Percentiles rank a stretch among this genome's conserved stretches.
Evolutionary conservation across 2,888 invertebrate species (phyloP).

Genomic region (Trissolcus japonicus): DNA sequence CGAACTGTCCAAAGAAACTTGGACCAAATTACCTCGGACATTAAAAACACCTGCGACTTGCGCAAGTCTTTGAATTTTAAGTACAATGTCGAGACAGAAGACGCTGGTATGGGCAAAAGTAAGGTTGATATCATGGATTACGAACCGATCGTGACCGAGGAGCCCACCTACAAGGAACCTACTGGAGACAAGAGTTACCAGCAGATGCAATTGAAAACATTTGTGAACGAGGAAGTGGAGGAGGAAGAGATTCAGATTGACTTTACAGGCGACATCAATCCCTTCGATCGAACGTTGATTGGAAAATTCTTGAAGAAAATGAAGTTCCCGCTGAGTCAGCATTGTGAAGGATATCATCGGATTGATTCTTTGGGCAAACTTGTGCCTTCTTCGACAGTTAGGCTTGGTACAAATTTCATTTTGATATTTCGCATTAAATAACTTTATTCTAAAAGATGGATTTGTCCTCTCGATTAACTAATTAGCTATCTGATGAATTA

Average conservation of each 20-base stretch:
- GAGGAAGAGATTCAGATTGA: slow-evolving; percentile 69
- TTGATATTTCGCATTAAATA: neutral
- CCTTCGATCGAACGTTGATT: slow-evolving; percentile 86
- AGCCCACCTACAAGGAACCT: slow-evolving; percentile 57
- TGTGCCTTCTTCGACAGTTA: slow-evolving; percentile 74
- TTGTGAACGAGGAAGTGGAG: slow-evolving; percentile 65
- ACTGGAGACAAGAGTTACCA: slow-evolving; percentile 16
- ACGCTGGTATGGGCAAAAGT: slow-evolving; percentile 39
- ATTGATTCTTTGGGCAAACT: slow-evolving; percentile 73
- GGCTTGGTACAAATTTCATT: slow-evolving; percentile 69
- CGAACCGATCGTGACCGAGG: slow-evolving; percentile 68
- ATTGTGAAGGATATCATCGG: slow-evolving; percentile 74
- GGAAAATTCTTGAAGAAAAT: slow-evolving; percentile 83
- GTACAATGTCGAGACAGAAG: slow-evolving; percentile 51
- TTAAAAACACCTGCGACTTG: slow-evolving; percentile 73
- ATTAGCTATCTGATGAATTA: neutral
- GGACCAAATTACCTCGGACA: slow-evolving; percentile 74
- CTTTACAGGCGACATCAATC: slow-evolving; percentile 80
- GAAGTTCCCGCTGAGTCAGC: slow-evolving; percentile 81
- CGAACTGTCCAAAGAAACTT: slow-evolving; percentile 75
- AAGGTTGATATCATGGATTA: slow-evolving; percentile 71
- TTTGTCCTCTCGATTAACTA: no score
- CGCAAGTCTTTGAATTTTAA: slow-evolving; percentile 70
- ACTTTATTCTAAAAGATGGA: no score
- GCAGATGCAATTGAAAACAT: slow-evolving; percentile 29